These are phyloP conservation scores for Meteorus colon DNA, from an alignment of 2,888 invertebrate genomes.

Conservation along the genomic window DNA sequence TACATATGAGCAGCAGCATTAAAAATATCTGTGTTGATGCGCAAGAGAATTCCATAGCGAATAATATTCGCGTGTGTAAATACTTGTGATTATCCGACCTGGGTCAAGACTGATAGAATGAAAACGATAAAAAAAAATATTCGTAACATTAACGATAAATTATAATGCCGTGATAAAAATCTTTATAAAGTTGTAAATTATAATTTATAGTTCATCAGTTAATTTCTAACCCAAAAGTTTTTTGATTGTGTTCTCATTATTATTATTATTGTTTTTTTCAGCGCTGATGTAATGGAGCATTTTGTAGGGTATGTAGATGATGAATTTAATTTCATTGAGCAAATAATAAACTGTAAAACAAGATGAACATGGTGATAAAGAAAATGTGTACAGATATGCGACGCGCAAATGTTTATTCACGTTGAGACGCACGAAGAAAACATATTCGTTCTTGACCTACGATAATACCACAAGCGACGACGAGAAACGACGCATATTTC, in stretches of 20 bases:
- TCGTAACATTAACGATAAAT: not conserved
- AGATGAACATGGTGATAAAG: not conserved
- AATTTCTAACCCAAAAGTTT: too few relatives aligned
- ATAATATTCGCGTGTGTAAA: not conserved
- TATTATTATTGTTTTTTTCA: too few relatives aligned
- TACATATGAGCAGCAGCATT: not conserved
- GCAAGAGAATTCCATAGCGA: not conserved
- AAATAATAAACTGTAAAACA: not conserved
- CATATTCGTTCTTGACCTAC: constrained; percentile 29
- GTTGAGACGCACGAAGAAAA: not conserved
- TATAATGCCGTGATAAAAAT: not conserved
- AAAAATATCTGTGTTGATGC: not conserved
- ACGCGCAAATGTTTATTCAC: not conserved
- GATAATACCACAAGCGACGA: constrained; percentile 27
- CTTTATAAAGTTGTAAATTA: not conserved
- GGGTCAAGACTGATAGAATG: not conserved
- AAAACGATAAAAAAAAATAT: not conserved
- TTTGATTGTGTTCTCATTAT: too few relatives aligned
- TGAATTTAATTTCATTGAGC: not conserved
- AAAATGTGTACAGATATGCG: not conserved
- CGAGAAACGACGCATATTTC: constrained; percentile 16
- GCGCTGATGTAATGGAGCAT: too few relatives aligned
- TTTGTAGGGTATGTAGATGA: not conserved
- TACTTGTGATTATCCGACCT: not conserved
- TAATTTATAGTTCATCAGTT: too few relatives aligned